Base-by-base conservation (phyloP, 1,140 invertebrate species). In the Neocloeon triangulifer region DNA sequence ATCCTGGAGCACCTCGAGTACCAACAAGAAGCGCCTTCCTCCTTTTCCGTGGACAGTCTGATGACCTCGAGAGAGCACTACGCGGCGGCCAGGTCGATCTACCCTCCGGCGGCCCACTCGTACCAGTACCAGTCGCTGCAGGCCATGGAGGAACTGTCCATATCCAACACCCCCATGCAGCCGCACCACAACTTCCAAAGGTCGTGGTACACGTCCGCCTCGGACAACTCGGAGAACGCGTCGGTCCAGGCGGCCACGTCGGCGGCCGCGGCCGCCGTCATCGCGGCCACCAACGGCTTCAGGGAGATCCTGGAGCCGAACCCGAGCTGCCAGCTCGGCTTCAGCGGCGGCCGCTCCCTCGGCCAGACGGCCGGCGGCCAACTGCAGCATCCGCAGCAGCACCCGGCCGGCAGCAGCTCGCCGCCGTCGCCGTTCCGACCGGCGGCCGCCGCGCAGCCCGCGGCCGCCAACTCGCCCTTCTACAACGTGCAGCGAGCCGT, bases 31-130 rank as follows among this genome's bases (percentile, higher is more conserved):
- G 26, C 47, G 51, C 36, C 53, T 55, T 0, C 48, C 58, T 53
- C 51, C 8, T 64, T 64, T 34, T 62, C 52, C 37, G 62, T 64
- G 7, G 62, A 64, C 32, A 56, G 57, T 8, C 37, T 62, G 12
- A 62, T 62, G 57, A 61, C 53, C 0, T n/a, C 23, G 23, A 14
- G 23, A 25, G 14, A 25, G 23, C 23, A n/a, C 23, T 12, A 25
- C 23, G 6, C n/a, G 23, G 6, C 23, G 14, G n/a, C n/a, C 23
- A 25, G 23, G n/a, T 14, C 14, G n/a, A 4, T 25, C 23, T 25
- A 16, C 27, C n/a, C n/a, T n/a, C n/a, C n/a, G n/a, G n/a, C n/a
- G 23, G n/a, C n/a, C n/a, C 23, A 25, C 14, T 6, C 23, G 10
- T 18, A 29, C 3, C 27, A 29, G 5, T 18, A 29, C 27, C 27